These are phyloP conservation scores for Coboldia fuscipes DNA, from an alignment of 1,140 invertebrate genomes.

Conservation along the genomic window DNA sequence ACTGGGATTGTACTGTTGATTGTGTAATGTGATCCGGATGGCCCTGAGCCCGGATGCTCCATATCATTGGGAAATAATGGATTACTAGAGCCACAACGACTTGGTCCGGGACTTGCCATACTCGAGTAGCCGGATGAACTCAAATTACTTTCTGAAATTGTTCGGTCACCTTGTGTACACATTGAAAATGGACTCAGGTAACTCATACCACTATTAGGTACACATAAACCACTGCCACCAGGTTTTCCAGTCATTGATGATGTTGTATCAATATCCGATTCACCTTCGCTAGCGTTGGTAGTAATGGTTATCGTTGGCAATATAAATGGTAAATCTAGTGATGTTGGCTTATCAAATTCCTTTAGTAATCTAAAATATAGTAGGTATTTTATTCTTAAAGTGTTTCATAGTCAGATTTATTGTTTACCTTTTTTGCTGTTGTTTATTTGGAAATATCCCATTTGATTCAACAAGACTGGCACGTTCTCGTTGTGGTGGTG, in stretches of 20 bases:
- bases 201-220: conserved; percentile 27
- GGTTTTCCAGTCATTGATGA: conserved; percentile 22
- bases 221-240: conserved; percentile 6
- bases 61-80: conserved; percentile 45
- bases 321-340: conserved; percentile 36
- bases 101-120: conserved; percentile 56
- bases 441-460: conserved; percentile 20
- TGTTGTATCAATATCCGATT: conserved; percentile 42
- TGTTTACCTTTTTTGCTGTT: conserved; percentile 12
- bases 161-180: conserved; percentile 38
- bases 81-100: conserved; percentile 52
- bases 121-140: conserved; percentile 65
- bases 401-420: neutral
- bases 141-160: conserved; percentile 55
- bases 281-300: conserved; percentile 44
- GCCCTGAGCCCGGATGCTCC: conserved; percentile 34
- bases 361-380: conserved; percentile 17
- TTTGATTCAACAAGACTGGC: conserved; percentile 20
- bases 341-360: conserved; percentile 32
- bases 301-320: conserved; percentile 54
- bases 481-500: conserved; percentile 34
- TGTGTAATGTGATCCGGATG: conserved; percentile 5
- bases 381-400: neutral
- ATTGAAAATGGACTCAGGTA: conserved; percentile 57
- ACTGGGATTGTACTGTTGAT: neutral